A percentile compares a stretch with the other conserved stretches of the same genome.
These are phyloP conservation scores for Actenoides hombroni DNA, from an alignment of 2,113 vertebrate genomes.

Conservation along the genomic window DNA sequence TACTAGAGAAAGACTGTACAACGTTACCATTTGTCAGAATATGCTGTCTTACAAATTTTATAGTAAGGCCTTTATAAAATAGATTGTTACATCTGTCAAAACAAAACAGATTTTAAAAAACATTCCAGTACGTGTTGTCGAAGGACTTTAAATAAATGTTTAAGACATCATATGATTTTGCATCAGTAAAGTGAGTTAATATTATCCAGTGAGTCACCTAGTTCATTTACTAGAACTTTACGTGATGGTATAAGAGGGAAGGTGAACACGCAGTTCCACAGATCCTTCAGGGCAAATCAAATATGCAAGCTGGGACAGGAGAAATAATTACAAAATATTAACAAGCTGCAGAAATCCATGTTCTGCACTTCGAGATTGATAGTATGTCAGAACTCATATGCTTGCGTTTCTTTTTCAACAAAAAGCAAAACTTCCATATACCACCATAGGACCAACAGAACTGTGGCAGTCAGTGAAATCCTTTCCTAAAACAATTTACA, in stretches of 20 bases:
- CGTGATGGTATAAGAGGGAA: background rate
- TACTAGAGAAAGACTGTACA: background rate
- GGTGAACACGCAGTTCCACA: conserved; percentile 14
- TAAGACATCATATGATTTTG: conserved; percentile 14
- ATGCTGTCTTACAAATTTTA: background rate
- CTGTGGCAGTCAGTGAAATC: background rate
- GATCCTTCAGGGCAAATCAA: conserved; percentile 29
- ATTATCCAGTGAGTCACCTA: conserved; percentile 21
- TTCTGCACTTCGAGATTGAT: background rate
- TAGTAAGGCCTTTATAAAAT: background rate
- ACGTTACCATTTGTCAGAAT: background rate
- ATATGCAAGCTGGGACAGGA: background rate
- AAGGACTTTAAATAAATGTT: background rate
- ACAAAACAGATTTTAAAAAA: background rate
- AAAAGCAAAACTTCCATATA: background rate
- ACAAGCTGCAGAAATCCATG: conserved; percentile 3
- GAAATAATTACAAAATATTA: background rate
- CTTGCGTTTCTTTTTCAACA: background rate
- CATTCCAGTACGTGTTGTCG: background rate
- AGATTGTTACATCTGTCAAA: background rate
- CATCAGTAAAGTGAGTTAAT: conserved; percentile 26
- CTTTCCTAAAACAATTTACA: background rate
- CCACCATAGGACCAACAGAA: background rate
- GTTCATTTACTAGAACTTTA: background rate
- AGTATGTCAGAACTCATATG: background rate